Conservation (phyloP, 1,140 invertebrate genomes). For the Danaus plexippus region DNA sequence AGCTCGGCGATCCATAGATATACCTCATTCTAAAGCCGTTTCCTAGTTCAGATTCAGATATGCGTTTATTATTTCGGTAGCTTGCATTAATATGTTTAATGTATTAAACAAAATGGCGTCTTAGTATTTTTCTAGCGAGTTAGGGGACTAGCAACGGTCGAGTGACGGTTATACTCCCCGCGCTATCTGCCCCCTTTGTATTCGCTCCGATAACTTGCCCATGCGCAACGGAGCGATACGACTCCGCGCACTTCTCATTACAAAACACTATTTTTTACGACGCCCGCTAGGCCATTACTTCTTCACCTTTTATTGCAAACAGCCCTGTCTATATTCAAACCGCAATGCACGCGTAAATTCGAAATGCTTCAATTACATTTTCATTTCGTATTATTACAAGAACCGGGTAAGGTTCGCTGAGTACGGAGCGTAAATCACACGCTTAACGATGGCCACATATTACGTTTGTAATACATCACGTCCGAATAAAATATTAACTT, state of each 20-base stretch:
- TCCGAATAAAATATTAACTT: conserved; percentile 32
- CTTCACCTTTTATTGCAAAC: conserved; percentile 30
- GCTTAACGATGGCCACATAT: conserved; percentile 58
- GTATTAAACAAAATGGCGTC: conserved; percentile 51
- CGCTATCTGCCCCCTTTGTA: conserved; percentile 68
- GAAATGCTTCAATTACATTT: conserved; percentile 17
- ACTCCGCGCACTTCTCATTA: conserved; percentile 61
- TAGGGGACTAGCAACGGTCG: conserved; percentile 70
- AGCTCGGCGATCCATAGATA: conserved; percentile 38
- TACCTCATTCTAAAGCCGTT: conserved; percentile 30
- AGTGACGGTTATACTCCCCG: conserved; percentile 66
- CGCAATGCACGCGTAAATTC: conserved; percentile 40
- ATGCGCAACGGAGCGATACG: conserved; percentile 68
- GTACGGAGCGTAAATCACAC: conserved; percentile 46
- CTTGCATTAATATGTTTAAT: conserved; percentile 42
- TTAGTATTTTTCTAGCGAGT: conserved; percentile 67
- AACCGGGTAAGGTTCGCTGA: conserved; percentile 46
- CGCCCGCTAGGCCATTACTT: conserved; percentile 46
- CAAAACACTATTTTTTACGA: conserved; percentile 56
- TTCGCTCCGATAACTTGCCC: conserved; percentile 70
- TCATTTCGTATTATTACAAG: conserved; percentile 32
- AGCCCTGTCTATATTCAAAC: conserved; percentile 25
- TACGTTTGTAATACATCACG: conserved; percentile 44
- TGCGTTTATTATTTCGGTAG: conserved; percentile 6
- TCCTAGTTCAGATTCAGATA: conserved; percentile 44